phyloP scores from a whole-genome alignment of 1,140 invertebrate genomes.

The Tetragonula clypearis region DNA sequence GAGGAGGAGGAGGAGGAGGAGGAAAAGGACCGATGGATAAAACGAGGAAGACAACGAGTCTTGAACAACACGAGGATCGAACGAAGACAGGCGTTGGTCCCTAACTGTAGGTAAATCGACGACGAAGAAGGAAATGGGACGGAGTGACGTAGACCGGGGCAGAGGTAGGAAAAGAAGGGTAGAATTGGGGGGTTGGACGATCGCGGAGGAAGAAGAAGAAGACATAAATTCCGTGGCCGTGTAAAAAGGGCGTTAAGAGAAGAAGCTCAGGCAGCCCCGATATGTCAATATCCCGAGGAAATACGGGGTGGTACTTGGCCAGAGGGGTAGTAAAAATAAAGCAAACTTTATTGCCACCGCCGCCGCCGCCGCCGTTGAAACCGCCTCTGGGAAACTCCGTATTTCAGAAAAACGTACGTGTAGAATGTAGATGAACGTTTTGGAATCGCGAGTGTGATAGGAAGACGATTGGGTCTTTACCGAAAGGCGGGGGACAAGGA shows the following conservation, averaged over 20 bases:
- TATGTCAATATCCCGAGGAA: conserved; percentile 76
- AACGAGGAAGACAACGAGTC: background rate
- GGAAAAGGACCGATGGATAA: background rate
- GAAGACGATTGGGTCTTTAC: background rate
- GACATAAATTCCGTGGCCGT: conserved; percentile 69
- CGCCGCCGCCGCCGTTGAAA: conserved; percentile 39
- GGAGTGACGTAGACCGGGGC: conserved; percentile 34
- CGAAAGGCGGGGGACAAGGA: background rate
- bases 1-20: background rate
- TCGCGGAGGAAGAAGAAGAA: conserved; percentile 58
- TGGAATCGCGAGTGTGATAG: conserved; percentile 22
- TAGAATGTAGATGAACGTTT: conserved; percentile 36
- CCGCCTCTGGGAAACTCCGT: conserved; percentile 56
- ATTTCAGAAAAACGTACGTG: conserved; percentile 64
- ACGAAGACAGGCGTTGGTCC: background rate
- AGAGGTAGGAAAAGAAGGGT: background rate
- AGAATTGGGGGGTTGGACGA: background rate
- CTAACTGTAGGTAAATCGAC: background rate
- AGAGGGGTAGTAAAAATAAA: conserved; percentile 76
- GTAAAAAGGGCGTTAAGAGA: conserved; percentile 72
- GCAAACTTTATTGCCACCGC: conserved; percentile 72
- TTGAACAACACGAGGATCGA: background rate
- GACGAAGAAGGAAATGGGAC: background rate
- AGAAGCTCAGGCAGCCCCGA: conserved; percentile 66
- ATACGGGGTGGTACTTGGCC: conserved; percentile 71